phyloP scores from a whole-genome alignment of 2,113 vertebrate species.

The Thalassarche chlororhynchos region DNA sequence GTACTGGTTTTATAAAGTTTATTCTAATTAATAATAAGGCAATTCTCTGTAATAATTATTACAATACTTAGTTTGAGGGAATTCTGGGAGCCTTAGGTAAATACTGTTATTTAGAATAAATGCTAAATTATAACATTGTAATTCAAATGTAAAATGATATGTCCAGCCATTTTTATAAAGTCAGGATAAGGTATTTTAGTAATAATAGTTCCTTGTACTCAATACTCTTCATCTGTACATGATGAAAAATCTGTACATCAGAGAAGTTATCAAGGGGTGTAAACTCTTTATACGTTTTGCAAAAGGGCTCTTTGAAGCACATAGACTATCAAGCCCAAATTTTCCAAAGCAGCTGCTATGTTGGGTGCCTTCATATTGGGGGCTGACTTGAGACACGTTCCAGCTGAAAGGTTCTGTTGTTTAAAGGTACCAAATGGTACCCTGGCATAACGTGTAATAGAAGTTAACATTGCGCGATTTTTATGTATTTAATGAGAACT shows the following conservation, averaged over 20 bases:
- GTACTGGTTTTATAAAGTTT: constrained; percentile 6
- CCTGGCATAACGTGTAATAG: not conserved
- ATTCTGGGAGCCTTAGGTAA: not conserved
- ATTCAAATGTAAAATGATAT: not conserved
- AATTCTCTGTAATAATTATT: not conserved
- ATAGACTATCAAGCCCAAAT: not conserved
- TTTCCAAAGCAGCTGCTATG: not conserved
- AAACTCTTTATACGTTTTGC: not conserved
- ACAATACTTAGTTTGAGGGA: not conserved
- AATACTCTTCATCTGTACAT: not conserved
- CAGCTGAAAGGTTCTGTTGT: not conserved
- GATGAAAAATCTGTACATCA: constrained; percentile 3
- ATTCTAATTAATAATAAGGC: constrained; percentile 3
- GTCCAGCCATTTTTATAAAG: not conserved
- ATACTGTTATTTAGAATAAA: constrained; percentile 3
- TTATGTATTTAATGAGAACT: not conserved
- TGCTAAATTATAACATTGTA: not conserved
- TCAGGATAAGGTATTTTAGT: not conserved
- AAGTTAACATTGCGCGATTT: not conserved
- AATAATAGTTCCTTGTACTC: not conserved
- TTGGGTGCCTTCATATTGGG: not conserved
- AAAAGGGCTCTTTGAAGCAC: not conserved
- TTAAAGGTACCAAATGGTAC: not conserved
- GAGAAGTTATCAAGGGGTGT: not conserved
- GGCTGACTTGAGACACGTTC: not conserved